phyloP scores from a whole-genome alignment of 2,888 invertebrate genomes.

The Aphidoletes aphidimyza region DNA sequence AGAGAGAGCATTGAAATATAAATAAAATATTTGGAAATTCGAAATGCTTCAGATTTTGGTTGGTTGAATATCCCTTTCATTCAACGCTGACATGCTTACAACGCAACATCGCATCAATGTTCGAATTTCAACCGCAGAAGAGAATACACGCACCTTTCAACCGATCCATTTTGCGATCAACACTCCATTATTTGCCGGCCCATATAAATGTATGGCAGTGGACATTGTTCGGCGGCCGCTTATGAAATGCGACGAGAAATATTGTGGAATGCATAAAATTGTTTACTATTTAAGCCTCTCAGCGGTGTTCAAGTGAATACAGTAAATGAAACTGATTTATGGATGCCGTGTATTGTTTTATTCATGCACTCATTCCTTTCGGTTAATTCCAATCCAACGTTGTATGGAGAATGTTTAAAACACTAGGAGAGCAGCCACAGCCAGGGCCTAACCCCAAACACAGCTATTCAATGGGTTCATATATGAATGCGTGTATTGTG shows the following conservation, averaged over 20 bases:
- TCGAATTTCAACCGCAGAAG: background rate
- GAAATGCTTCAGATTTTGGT: conserved; percentile 1
- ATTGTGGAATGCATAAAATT: conserved; percentile 52
- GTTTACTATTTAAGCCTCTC: conserved; percentile 53
- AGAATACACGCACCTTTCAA: conserved; percentile 10
- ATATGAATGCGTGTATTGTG: background rate
- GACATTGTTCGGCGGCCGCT: background rate
- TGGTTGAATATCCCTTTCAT: background rate
- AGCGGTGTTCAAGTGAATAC: conserved; percentile 54
- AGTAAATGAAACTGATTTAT: conserved; percentile 54
- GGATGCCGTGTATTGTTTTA: conserved; percentile 44
- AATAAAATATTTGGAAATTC: conserved; percentile 45
- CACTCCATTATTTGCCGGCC: background rate
- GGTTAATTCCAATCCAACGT: no score
- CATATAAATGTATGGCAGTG: background rate
- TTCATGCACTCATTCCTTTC: conserved; percentile 48
- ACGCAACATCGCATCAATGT: no score
- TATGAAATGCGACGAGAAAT: background rate
- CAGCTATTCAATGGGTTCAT: background rate
- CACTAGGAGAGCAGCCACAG: no score
- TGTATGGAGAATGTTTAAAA: no score
- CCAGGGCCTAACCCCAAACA: no score
- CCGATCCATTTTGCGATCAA: background rate
- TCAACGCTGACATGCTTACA: conserved; percentile 43
- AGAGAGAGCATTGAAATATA: conserved; percentile 16